Conservation (phyloP, 2,113 vertebrate species). For the Actenoides hombroni region DNA sequence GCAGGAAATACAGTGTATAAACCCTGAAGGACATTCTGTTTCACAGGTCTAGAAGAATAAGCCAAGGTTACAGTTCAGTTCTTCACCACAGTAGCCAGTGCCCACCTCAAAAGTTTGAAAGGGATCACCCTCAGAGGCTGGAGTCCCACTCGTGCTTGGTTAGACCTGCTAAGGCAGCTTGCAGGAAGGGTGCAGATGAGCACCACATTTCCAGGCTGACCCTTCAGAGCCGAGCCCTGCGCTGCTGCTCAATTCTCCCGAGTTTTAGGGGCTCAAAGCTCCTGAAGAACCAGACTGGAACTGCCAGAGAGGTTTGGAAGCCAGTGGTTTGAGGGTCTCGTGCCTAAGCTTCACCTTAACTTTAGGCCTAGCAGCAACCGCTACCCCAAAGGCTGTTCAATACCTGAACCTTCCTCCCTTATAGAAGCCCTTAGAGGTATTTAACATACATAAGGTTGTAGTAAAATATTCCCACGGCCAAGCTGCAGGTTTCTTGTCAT, state of each 20-base stretch:
- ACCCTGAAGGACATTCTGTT: background rate
- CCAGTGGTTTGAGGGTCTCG: background rate
- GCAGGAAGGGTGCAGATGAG: background rate
- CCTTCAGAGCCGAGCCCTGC: background rate
- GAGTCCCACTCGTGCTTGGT: background rate
- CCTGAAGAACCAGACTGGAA: background rate
- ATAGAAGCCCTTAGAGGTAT: background rate
- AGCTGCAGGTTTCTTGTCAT: background rate
- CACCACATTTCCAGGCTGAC: background rate
- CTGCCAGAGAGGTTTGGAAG: background rate
- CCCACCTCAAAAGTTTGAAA: background rate
- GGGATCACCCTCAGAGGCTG: accelerated
- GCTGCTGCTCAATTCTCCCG: background rate
- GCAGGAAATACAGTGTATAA: background rate
- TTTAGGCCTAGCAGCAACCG: background rate
- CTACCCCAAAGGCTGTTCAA: background rate
- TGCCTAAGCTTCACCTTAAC: background rate
- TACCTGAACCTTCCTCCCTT: background rate
- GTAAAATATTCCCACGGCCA: background rate
- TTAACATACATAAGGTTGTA: background rate
- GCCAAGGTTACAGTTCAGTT: background rate
- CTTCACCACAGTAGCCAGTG: background rate
- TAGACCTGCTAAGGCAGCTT: background rate
- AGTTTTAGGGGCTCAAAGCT: background rate
- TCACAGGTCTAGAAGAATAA: background rate